Evolutionary conservation across 2,888 invertebrate genomes (phyloP), one percentile per base, ranked within the genome.

Genomic region (Orthonychiurus folsomi): DNA sequence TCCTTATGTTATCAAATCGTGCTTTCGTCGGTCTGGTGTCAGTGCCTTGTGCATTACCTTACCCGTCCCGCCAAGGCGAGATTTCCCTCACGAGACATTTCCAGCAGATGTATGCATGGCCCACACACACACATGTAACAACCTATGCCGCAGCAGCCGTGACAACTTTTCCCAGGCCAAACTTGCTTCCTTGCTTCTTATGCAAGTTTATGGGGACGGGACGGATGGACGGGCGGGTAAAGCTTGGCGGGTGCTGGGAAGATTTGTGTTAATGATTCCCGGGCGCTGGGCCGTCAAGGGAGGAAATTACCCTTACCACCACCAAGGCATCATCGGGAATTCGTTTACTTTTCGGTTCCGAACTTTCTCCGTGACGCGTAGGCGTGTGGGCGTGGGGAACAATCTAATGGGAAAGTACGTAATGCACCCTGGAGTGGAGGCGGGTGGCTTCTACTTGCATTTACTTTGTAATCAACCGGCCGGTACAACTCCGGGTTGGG

Each of bases 121-220:
- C n/a, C n/a, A n/a, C n/a, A n/a, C 37, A 37, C 37, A 37, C 37
- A 37, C 37, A 37, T 37, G 37, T 37, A 9, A 9, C 37, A 37
- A 37, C 37, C 15, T 37, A n/a, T n/a, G 37, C 15, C 15, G 5
- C 37, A 9, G 15, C 37, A 9, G 9, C 15, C 37, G 37, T 37
- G 37, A 37, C 37, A 37, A 37, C 9, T 37, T 37, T 37, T 37
- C 37, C 37, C 37, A 9, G 37, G 37, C n/a, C n/a, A n/a, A n/a
- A n/a, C n/a, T n/a, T n/a, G n/a, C n/a, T n/a, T n/a, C n/a, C n/a
- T 37, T 37, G 5, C 37, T 37, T 37, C 37, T 37, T 37, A 37
- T 37, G 37, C 37, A 37, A 37, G 37, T 37, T 37, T 37, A 37
- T 37, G 37, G n/a, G n/a, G n/a, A n/a, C n/a, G n/a, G n/a, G n/a